Evolutionary conservation across 2,888 invertebrate genomes (phyloP), one percentile per base, ranked within the genome.

Genomic region (Amphimallon solstitiale): DNA sequence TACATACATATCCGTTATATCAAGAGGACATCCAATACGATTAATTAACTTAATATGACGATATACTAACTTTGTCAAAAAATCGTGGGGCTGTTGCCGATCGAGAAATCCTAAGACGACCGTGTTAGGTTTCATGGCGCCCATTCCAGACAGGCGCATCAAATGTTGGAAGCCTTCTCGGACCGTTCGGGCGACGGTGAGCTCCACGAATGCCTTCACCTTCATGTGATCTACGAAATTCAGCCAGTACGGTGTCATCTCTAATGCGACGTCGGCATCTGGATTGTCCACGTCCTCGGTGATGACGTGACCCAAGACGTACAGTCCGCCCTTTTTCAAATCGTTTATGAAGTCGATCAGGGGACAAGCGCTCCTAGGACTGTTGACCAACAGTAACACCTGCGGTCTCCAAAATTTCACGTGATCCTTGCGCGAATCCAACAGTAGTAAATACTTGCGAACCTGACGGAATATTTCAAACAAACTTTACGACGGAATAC

Each of bases 391-490:
- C 1, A 99, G 85, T 63, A 99, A 83, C 84, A 99, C 93, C 85
- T 99, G 98, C 0, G 98, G 98, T 1, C 98, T 86, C 99, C 99
- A 99, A 84, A 97, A 99, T 84, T 98, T 98, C 1, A 99, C 98
- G 82, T 99, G 99, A 79, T 97, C 95, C 72, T 99, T 97, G 0
- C 99, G 89, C 0, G 94, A 93, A 83, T 99, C 99, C 79, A 99
- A 82, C 82, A 99, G 89, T 0, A 99, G 85, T 7, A 99, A 86
- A 84, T 99, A 99, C 81, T 99, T 99, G 43, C 99, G 87, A 6
- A 97, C 93, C 89, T 92, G 80, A 23, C 69, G 69, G 63, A 64
- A 14, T 46, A 43, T 9, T 10, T 5, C 46, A 54, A 37, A 35
- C 4, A n/a, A n/a, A n/a, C n/a, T n/a, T n/a, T n/a, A n/a, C n/a